A percentile compares a stretch with the other conserved stretches of the same genome.
These are phyloP conservation scores for Rafetus swinhoei DNA, from an alignment of 2,113 vertebrate genomes.

Conservation along the genomic window DNA sequence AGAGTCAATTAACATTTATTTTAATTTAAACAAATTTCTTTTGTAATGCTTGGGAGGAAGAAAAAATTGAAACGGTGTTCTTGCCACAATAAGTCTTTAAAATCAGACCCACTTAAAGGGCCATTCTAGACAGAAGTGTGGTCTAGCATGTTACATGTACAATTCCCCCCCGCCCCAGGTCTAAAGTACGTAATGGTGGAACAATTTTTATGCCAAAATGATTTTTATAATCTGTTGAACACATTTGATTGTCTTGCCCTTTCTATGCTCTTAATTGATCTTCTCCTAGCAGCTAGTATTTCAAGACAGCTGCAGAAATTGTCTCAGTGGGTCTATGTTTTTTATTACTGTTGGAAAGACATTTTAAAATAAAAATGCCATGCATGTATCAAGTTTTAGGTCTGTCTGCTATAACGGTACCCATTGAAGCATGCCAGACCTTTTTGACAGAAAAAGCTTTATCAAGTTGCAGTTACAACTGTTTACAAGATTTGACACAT, in stretches of 20 bases:
- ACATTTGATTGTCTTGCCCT: not conserved
- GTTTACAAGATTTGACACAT: constrained; percentile 28
- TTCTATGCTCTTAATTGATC: not conserved
- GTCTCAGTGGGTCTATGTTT: not conserved
- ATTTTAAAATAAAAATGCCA: not conserved
- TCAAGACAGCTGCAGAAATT: not conserved
- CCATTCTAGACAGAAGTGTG: not conserved
- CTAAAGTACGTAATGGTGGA: not conserved
- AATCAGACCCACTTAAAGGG: not conserved
- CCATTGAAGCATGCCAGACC: not conserved
- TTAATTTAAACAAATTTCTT: not conserved
- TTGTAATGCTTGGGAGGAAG: not conserved
- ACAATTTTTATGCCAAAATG: not conserved
- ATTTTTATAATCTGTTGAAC: not conserved
- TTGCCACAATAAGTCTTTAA: not conserved
- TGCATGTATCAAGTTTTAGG: not conserved
- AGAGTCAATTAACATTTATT: not conserved
- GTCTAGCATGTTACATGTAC: not conserved
- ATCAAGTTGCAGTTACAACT: not conserved
- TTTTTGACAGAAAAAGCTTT: not conserved
- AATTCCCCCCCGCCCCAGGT: not conserved
- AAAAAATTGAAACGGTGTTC: not conserved
- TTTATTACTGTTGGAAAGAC: not conserved
- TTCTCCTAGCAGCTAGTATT: not conserved
- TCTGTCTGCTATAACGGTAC: not conserved